Percentiles rank a stretch among this genome's conserved stretches.
Evolutionary conservation across 1,140 invertebrate genomes (phyloP).

Genomic region (Aethina tumida): DNA sequence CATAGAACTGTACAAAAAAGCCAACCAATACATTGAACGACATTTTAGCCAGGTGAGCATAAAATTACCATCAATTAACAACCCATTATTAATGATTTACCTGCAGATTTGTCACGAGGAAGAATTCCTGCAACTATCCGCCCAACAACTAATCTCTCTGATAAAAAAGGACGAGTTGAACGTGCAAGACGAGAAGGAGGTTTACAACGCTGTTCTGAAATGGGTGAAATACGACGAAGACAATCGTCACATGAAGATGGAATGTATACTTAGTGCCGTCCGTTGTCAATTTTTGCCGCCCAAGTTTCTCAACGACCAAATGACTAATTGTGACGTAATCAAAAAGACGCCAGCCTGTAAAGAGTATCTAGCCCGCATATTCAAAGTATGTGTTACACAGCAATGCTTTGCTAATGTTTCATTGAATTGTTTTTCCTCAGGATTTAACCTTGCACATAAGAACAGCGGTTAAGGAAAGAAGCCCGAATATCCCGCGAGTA

Average conservation of each 20-base stretch:
- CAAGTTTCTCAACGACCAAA: slow-evolving; percentile 77
- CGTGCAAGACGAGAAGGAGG: slow-evolving; percentile 82
- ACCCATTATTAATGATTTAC: slow-evolving; percentile 6
- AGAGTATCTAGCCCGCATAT: slow-evolving; percentile 82
- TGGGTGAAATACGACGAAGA: slow-evolving; percentile 87
- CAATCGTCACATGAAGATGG: slow-evolving; percentile 70
- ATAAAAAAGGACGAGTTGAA: slow-evolving; percentile 83
- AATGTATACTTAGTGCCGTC: slow-evolving; percentile 75
- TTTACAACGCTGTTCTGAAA: slow-evolving; percentile 82
- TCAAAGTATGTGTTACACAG: slow-evolving; percentile 49
- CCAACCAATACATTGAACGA: slow-evolving; percentile 80
- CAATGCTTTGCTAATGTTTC: slow-evolving; percentile 3
- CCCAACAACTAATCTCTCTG: slow-evolving; percentile 65
- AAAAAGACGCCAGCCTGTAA: slow-evolving; percentile 78
- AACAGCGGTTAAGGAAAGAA: slow-evolving; percentile 67
- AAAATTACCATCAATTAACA: neutral
- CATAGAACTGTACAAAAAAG: slow-evolving; percentile 69
- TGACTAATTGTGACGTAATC: slow-evolving; percentile 82
- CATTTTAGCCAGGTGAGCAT: slow-evolving; percentile 69
- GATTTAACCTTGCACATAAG: slow-evolving; percentile 76
- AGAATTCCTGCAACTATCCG: slow-evolving; percentile 76
- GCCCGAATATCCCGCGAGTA: slow-evolving; percentile 74
- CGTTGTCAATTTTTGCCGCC: slow-evolving; percentile 88
- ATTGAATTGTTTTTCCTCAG: slow-evolving; percentile 30
- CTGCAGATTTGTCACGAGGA: slow-evolving; percentile 74